Conservation (phyloP, 2,888 invertebrate genomes). For the Lasioglossum malachurum region DNA sequence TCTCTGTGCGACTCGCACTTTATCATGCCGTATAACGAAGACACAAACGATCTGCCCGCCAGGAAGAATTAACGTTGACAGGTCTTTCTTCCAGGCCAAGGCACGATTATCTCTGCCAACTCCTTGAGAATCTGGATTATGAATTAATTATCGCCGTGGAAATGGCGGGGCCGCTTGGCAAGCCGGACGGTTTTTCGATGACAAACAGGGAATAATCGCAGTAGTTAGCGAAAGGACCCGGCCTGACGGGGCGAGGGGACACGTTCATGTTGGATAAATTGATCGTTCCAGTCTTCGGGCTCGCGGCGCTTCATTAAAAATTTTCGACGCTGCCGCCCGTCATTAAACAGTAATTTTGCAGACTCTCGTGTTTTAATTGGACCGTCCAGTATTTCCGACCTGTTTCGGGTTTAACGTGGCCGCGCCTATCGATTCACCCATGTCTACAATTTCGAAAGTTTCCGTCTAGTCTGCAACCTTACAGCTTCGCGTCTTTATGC, state of each 20-base stretch:
- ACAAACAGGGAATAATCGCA: slow-evolving; percentile 64
- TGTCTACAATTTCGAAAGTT: background rate
- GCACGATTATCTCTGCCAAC: slow-evolving; percentile 61
- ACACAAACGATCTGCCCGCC: slow-evolving; percentile 67
- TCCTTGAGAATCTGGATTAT: slow-evolving; percentile 62
- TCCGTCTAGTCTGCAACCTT: no score
- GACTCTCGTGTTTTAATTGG: slow-evolving; percentile 45
- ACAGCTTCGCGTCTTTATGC: background rate
- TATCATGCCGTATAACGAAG: slow-evolving; percentile 74
- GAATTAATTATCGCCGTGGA: slow-evolving; percentile 68
- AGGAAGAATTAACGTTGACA: slow-evolving; percentile 73
- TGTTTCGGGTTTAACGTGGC: background rate
- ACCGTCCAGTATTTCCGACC: slow-evolving; percentile 8
- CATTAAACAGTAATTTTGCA: slow-evolving; percentile 42
- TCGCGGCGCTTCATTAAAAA: slow-evolving; percentile 52
- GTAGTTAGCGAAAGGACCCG: slow-evolving; percentile 34
- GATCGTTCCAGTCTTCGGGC: slow-evolving; percentile 48
- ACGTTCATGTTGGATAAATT: slow-evolving; percentile 57
- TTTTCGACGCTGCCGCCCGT: slow-evolving; percentile 36
- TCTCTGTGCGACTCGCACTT: slow-evolving; percentile 67
- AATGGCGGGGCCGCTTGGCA: slow-evolving; percentile 40
- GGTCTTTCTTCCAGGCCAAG: slow-evolving; percentile 32
- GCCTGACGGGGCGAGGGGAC: background rate
- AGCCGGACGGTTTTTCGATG: slow-evolving; percentile 52
- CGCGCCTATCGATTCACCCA: background rate